These are phyloP conservation scores for Staurois parvus DNA, from an alignment of 2,797 vertebrate genomes.

Conservation along the genomic window DNA sequence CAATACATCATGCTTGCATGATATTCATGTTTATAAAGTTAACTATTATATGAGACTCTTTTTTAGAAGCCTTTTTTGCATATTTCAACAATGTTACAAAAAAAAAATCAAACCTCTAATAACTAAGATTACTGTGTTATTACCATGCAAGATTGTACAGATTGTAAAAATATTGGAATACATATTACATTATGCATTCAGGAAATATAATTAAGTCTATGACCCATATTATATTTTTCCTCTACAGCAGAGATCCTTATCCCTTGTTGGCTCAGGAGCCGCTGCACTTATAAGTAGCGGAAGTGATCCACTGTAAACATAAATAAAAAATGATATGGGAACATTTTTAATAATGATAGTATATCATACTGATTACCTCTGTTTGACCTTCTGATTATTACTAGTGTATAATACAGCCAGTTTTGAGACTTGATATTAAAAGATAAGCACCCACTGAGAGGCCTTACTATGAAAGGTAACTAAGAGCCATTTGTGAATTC, in stretches of 20 bases:
- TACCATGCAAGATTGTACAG: not conserved
- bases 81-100: slow-evolving; percentile 16
- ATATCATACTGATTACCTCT: not conserved
- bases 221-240: not conserved
- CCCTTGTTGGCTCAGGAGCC: not conserved
- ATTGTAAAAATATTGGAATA: not conserved
- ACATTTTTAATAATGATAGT: not conserved
- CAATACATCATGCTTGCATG: not conserved
- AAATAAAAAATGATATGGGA: not conserved
- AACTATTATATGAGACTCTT: not conserved
- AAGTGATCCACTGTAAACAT: not conserved
- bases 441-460: not conserved
- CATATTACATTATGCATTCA: not conserved
- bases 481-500: not conserved
- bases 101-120: slow-evolving; percentile 45
- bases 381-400: not conserved
- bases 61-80: not conserved
- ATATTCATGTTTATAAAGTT: too few species aligned
- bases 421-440: not conserved
- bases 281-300: not conserved
- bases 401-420: too few species aligned
- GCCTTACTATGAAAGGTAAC: not conserved
- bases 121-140: not conserved
- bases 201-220: not conserved
- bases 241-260: not conserved